Conservation (phyloP, 2,888 invertebrate species). For the Steinernema hermaphroditum region DNA sequence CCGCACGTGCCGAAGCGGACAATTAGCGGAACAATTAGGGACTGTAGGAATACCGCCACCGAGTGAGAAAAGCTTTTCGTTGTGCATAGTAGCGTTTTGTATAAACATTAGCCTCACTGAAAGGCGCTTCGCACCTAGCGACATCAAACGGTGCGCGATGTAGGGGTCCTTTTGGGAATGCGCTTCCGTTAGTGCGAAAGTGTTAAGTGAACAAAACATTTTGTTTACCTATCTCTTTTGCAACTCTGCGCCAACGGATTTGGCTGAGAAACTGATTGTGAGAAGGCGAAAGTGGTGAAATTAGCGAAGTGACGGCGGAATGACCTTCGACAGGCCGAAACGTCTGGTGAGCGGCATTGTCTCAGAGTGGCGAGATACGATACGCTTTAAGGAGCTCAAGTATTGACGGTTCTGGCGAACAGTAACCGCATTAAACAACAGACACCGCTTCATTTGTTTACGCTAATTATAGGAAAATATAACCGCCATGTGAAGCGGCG, state of each 20-base stretch:
- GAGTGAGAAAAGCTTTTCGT: neutral
- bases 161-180: slow-evolving; percentile 1
- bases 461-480: neutral
- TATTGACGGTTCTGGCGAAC: slow-evolving; percentile 17
- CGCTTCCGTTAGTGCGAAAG: slow-evolving; percentile 24
- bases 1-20: slow-evolving; percentile 13
- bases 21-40: neutral
- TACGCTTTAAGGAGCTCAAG: slow-evolving; percentile 27
- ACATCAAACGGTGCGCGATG: slow-evolving; percentile 13
- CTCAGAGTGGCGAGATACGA: neutral
- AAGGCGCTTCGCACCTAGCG: slow-evolving; percentile 3
- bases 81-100: neutral
- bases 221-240: slow-evolving; percentile 2
- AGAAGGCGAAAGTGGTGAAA: no score
- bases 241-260: neutral
- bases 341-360: slow-evolving; percentile 22
- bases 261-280: no score
- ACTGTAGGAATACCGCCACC: slow-evolving; percentile 11
- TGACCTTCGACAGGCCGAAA: neutral
- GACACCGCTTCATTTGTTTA: slow-evolving; percentile 26
- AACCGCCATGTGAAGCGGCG: neutral
- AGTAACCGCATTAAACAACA: slow-evolving; percentile 28
- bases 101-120: neutral
- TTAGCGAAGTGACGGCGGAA: no score
- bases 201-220: slow-evolving; percentile 14